Evolutionary conservation across 2,113 vertebrate species (phyloP).

Genomic region (Myrmecobius fasciatus): DNA sequence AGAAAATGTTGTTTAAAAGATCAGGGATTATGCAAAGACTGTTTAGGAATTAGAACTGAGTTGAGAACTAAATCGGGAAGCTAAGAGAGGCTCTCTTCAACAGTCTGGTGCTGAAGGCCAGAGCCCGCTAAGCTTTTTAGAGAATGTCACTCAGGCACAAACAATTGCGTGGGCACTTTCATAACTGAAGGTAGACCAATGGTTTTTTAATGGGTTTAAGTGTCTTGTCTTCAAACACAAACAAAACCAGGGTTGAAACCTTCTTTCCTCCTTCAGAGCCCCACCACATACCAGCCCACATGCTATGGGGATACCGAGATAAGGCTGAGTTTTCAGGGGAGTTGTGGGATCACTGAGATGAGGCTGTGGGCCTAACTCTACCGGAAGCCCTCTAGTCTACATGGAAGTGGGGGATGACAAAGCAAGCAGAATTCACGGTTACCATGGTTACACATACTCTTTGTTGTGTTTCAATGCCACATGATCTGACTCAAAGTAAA

Average conservation of each 20-base stretch:
- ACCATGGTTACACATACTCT: conserved; percentile 97
- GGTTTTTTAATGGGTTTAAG: conserved; percentile 52
- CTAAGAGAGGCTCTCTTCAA: neutral
- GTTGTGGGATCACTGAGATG: conserved; percentile 13
- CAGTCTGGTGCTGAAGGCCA: neutral
- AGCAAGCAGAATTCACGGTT: conserved; percentile 90
- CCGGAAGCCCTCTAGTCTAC: conserved; percentile 30
- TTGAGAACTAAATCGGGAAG: conserved; percentile 23
- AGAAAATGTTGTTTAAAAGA: conserved; percentile 7
- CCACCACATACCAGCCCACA: conserved; percentile 1
- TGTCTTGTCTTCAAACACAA: conserved; percentile 55
- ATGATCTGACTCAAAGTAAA: conserved; percentile 99
- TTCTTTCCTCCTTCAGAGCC: conserved; percentile 52
- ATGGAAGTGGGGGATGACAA: conserved; percentile 77
- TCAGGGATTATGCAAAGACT: conserved; percentile 38
- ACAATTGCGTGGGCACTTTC: neutral
- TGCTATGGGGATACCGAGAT: neutral
- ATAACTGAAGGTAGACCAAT: conserved; percentile 30
- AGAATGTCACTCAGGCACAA: neutral
- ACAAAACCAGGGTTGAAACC: conserved; percentile 33
- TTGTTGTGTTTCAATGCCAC: conserved; percentile 99
- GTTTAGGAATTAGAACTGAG: neutral
- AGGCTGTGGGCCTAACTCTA: conserved; percentile 37
- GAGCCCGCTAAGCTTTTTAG: neutral
- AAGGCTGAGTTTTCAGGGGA: too few relatives aligned